Conservation (phyloP, 2,888 invertebrate species). For the Agrochola macilenta region DNA sequence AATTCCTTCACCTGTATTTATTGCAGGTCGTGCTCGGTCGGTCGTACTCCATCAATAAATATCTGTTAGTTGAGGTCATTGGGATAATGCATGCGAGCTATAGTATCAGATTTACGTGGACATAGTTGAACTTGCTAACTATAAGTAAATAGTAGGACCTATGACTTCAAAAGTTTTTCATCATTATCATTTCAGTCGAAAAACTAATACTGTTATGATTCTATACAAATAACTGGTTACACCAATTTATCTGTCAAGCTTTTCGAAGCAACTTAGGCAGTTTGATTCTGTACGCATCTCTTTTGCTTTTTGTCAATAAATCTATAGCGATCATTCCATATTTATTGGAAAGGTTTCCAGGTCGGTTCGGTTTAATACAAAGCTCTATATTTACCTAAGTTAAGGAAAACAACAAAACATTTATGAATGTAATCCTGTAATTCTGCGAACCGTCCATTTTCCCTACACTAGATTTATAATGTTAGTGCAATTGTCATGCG, state of each 20-base stretch:
- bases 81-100: slow-evolving; percentile 2
- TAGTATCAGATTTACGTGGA: slow-evolving; percentile 15
- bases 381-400: slow-evolving; percentile 6
- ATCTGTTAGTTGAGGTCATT: slow-evolving; percentile 65
- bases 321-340: too few species aligned
- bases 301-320: too few species aligned
- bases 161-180: background rate
- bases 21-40: slow-evolving; percentile 49
- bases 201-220: background rate
- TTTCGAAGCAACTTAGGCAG: too few species aligned
- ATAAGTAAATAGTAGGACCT: background rate
- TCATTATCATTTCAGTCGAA: background rate
- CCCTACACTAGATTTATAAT: slow-evolving; percentile 55
- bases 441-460: slow-evolving; percentile 61
- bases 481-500: slow-evolving; percentile 41
- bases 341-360: background rate
- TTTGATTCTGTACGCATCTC: too few species aligned
- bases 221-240: too few species aligned
- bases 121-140: background rate
- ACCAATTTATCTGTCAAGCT: background rate
- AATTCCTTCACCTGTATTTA: slow-evolving; percentile 49
- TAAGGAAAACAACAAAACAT: slow-evolving; percentile 62
- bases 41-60: slow-evolving; percentile 56
- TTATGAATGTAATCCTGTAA: slow-evolving; percentile 36
- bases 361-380: background rate